These are phyloP conservation scores for Drosophila infuscata DNA, from an alignment of 2,888 invertebrate species.

Conservation along the genomic window DNA sequence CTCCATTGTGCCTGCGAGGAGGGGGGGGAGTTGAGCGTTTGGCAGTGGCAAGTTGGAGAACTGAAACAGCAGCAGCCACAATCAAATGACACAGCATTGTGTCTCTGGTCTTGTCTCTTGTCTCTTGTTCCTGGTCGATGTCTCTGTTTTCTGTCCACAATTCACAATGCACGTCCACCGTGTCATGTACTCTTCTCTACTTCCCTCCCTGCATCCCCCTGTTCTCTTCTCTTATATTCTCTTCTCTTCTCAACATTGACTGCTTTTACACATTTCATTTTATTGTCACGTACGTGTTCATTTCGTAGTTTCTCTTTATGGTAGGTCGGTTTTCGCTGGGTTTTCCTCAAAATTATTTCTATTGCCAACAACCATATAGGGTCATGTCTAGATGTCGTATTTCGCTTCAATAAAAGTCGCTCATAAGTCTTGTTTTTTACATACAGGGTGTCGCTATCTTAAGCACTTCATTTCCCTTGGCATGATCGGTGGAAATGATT, in stretches of 20 bases:
- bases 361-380: conserved; percentile 64
- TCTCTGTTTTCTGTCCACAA: conserved; percentile 13
- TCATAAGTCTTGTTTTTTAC: conserved; percentile 17
- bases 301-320: conserved; percentile 69
- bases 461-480: not conserved
- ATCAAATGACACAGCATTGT: conserved; percentile 58
- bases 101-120: conserved; percentile 26
- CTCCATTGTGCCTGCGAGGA: not conserved
- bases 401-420: conserved; percentile 24
- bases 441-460: conserved; percentile 37
- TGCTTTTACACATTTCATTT: conserved; percentile 78
- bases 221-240: not conserved
- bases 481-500: not conserved
- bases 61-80: conserved; percentile 43
- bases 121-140: conserved; percentile 13
- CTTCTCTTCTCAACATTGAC: conserved; percentile 22
- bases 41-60: conserved; percentile 1
- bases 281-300: conserved; percentile 79
- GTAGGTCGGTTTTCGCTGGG: conserved; percentile 53
- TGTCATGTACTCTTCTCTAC: not conserved
- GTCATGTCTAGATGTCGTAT: conserved; percentile 36
- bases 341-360: conserved; percentile 60
- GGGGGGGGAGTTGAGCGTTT: conserved; percentile 2
- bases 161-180: conserved; percentile 30
- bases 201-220: not conserved